Evolutionary conservation across 1,140 invertebrate species (phyloP).

Genomic region (Oscheius sp.): DNA sequence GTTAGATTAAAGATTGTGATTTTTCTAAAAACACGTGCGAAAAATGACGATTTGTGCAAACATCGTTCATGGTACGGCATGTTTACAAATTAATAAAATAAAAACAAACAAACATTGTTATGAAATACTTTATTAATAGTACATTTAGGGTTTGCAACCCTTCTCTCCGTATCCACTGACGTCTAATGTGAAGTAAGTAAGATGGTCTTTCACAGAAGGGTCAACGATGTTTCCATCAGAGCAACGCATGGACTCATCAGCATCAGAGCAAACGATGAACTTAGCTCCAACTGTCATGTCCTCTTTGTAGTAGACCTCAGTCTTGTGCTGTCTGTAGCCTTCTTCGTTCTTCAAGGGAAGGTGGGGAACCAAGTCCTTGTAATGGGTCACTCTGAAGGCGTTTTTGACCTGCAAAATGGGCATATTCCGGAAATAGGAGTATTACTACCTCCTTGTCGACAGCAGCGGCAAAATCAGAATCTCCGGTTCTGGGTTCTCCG

Average conservation of each 20-base stretch:
- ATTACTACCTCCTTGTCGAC: slow-evolving; percentile 16
- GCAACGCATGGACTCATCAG: slow-evolving; percentile 32
- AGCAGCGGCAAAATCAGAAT: slow-evolving; percentile 31
- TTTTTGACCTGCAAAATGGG: slow-evolving; percentile 31
- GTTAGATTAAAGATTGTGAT: no score
- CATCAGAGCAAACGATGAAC: slow-evolving; percentile 23
- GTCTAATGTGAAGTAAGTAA: slow-evolving; percentile 31
- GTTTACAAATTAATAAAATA: no score
- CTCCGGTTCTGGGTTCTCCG: slow-evolving; percentile 39
- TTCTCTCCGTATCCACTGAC: slow-evolving; percentile 24
- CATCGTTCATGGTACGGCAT: no score
- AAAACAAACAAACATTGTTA: no score
- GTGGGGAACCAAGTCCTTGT: slow-evolving; percentile 45
- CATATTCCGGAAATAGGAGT: neutral
- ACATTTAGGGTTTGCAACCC: slow-evolving; percentile 22
- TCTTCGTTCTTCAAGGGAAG: slow-evolving; percentile 42
- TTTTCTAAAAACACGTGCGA: no score
- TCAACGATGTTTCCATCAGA: slow-evolving; percentile 35
- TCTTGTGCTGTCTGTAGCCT: slow-evolving; percentile 44
- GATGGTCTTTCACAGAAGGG: slow-evolving; percentile 30
- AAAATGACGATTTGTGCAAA: neutral
- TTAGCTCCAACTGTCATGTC: slow-evolving; percentile 26
- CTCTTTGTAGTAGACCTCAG: slow-evolving; percentile 36
- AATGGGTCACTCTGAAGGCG: slow-evolving; percentile 46
- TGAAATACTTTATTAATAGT: slow-evolving; percentile 2